A percentile compares a stretch with the other conserved stretches of the same genome.
phyloP scores from a whole-genome alignment of 2,888 invertebrate genomes.

The Calameuta pallipes region DNA sequence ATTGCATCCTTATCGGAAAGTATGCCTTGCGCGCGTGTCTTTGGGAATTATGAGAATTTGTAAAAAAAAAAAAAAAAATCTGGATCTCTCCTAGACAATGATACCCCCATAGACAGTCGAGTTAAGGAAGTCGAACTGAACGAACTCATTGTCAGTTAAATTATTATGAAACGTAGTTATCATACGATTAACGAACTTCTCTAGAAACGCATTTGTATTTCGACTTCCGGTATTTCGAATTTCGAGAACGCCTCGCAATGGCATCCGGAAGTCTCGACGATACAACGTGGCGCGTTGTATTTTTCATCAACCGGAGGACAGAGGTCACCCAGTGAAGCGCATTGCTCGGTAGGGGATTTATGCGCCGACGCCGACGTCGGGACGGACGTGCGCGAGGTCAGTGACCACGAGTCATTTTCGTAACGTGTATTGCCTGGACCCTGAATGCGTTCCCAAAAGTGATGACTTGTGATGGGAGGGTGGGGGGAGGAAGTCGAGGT shows the following conservation, averaged over 20 bases:
- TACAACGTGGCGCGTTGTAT: not conserved
- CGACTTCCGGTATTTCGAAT: too few relatives aligned
- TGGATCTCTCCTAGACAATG: too few relatives aligned
- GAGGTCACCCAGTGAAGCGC: slow-evolving; percentile 27
- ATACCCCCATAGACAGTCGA: too few relatives aligned
- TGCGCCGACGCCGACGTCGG: slow-evolving; percentile 2
- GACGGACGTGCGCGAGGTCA: slow-evolving; percentile 54
- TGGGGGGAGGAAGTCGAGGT: too few relatives aligned
- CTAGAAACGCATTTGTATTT: too few relatives aligned
- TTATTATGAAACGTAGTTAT: too few relatives aligned
- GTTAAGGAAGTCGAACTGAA: too few relatives aligned
- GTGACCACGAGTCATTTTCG: slow-evolving; percentile 46
- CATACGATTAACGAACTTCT: too few relatives aligned
- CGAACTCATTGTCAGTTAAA: too few relatives aligned
- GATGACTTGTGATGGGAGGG: too few relatives aligned
- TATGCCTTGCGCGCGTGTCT: not conserved
- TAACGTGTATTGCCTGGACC: slow-evolving; percentile 18
- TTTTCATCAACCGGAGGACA: not conserved
- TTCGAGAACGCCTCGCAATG: slow-evolving; percentile 8
- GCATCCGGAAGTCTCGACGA: slow-evolving; percentile 43
- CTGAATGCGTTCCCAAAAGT: too few relatives aligned
- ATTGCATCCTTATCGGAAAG: slow-evolving; percentile 20
- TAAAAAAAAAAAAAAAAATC: too few relatives aligned
- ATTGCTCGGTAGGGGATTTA: slow-evolving; percentile 6
- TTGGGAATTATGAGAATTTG: not conserved